Conservation (phyloP, 1,140 invertebrate genomes). For the Cataglyphis hispanica region DNA sequence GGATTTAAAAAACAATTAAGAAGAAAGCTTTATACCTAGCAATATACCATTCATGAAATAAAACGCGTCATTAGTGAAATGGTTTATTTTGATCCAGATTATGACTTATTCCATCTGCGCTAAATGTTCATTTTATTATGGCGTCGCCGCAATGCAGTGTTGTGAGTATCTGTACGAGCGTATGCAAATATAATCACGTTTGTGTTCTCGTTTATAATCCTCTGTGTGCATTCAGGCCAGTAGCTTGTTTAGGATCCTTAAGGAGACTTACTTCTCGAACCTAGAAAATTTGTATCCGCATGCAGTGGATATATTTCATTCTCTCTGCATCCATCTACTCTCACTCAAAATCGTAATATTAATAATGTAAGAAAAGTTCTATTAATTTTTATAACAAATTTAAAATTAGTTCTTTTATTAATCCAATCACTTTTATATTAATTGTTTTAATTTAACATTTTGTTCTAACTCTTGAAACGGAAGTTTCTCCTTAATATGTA, state of each 20-base stretch:
- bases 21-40: background rate
- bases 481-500: background rate
- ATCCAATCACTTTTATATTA: background rate
- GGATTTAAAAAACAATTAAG: background rate
- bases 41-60: background rate
- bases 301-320: background rate
- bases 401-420: background rate
- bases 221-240: conserved; percentile 29
- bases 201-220: conserved; percentile 44
- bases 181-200: conserved; percentile 41
- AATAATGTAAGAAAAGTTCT: too few relatives aligned
- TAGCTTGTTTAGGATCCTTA: conserved; percentile 28
- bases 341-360: background rate
- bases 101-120: background rate
- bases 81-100: conserved; percentile 14
- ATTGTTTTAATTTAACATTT: background rate
- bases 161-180: background rate
- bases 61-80: background rate
- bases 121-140: conserved; percentile 42
- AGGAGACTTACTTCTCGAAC: conserved; percentile 19
- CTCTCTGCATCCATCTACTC: conserved; percentile 3
- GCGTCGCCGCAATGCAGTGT: background rate
- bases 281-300: conserved; percentile 9
- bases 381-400: background rate
- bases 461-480: too few relatives aligned